phyloP scores from a whole-genome alignment of 2,113 vertebrate genomes.

The Echinops telfairi region DNA sequence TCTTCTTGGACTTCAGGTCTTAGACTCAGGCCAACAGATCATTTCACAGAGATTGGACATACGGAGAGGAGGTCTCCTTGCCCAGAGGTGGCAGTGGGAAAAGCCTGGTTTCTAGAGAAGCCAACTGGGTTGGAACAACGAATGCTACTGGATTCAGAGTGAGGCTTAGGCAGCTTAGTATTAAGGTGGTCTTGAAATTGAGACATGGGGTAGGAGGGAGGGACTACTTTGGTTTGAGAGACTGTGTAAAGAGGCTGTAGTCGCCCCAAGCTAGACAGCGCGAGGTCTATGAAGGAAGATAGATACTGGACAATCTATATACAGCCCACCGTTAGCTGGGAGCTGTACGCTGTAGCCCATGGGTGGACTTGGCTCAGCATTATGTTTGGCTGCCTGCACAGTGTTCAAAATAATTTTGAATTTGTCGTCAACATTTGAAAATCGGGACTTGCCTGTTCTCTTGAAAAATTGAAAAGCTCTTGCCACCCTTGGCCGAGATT shows the following conservation, averaged over 20 bases:
- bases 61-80: not conserved
- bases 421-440: constrained; percentile 49
- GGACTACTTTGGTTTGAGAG: constrained; percentile 12
- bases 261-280: not conserved
- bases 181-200: constrained; percentile 51
- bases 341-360: not conserved
- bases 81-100: not conserved
- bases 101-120: constrained; percentile 2
- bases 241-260: constrained; percentile 27
- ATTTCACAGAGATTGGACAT: constrained; percentile 1
- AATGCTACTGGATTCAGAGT: not conserved
- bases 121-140: not conserved
- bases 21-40: not conserved
- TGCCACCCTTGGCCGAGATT: constrained; percentile 14
- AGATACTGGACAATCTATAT: not conserved
- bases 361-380: not conserved
- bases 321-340: not conserved
- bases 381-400: not conserved
- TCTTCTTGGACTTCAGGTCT: not conserved
- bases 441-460: constrained; percentile 34
- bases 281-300: constrained; percentile 27
- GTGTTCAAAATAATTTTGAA: constrained; percentile 50
- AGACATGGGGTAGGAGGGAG: not conserved
- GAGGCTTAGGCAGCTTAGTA: not conserved
- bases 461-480: constrained; percentile 41